Percentiles rank a stretch among this genome's conserved stretches.
These are phyloP conservation scores for Porites australiensis DNA, from an alignment of 64 coral and sea anemone species.

Conservation along the genomic window DNA sequence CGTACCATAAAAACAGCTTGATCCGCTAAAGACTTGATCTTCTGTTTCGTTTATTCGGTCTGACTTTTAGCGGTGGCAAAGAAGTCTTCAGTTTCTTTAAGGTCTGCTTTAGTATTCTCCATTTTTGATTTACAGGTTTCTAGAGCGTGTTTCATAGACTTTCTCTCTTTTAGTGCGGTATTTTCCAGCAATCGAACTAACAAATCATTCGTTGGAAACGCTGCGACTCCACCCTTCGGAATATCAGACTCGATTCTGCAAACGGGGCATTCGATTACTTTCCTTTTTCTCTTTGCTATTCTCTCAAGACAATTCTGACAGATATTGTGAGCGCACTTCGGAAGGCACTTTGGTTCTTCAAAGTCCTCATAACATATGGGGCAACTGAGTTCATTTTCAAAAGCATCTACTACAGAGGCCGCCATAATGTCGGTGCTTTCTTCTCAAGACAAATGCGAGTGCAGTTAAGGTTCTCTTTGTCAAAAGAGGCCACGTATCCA, in stretches of 20 bases:
- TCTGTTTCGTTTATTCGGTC: slow-evolving; percentile 27
- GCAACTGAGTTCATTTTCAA: slow-evolving; percentile 84
- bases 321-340: slow-evolving; percentile 78
- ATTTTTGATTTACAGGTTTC: slow-evolving; percentile 39
- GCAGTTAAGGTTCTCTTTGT: no score
- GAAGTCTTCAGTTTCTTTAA: slow-evolving; percentile 49
- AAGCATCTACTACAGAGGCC: background rate
- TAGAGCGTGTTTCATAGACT: slow-evolving; percentile 72
- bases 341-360: slow-evolving; percentile 81
- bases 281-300: slow-evolving; percentile 42
- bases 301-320: slow-evolving; percentile 72
- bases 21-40: slow-evolving; percentile 71
- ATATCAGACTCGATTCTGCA: slow-evolving; percentile 70
- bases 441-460: no score
- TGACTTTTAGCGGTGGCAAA: slow-evolving; percentile 41
- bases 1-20: slow-evolving; percentile 40
- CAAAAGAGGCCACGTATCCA: no score
- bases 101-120: slow-evolving; percentile 19
- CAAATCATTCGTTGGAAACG: slow-evolving; percentile 71
- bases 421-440: background rate
- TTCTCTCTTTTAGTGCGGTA: slow-evolving; percentile 72
- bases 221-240: slow-evolving; percentile 55
- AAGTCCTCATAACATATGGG: slow-evolving; percentile 84
- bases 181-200: slow-evolving; percentile 79
- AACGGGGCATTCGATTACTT: slow-evolving; percentile 68